Evolutionary conservation across 1,140 invertebrate species (phyloP).

Genomic region (Camponotus pennsylvanicus): DNA sequence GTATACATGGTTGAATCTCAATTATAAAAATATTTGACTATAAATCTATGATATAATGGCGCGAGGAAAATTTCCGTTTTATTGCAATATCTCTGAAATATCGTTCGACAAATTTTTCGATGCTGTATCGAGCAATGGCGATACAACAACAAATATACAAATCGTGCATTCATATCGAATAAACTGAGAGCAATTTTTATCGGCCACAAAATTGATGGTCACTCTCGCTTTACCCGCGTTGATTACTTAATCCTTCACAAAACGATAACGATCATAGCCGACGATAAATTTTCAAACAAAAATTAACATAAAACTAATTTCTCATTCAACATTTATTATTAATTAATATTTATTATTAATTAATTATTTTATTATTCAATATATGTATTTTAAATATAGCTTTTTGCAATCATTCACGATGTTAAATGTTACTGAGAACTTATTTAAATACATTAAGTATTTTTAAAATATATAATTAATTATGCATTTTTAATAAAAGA

Average conservation of each 20-base stretch:
- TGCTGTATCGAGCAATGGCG: not conserved
- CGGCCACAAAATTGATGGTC: conserved; percentile 42
- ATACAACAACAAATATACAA: conserved; percentile 23
- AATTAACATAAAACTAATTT: not conserved
- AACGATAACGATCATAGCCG: conserved; percentile 19
- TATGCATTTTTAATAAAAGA: not conserved
- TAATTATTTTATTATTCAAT: conserved; percentile 3
- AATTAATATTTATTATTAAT: not conserved
- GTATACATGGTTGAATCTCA: conserved; percentile 46
- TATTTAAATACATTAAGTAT: conserved; percentile 14
- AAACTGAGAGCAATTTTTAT: conserved; percentile 55
- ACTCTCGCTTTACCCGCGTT: conserved; percentile 28
- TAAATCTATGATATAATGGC: conserved; percentile 69
- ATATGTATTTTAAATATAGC: not conserved
- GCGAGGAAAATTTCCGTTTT: conserved; percentile 69
- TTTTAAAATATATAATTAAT: not conserved
- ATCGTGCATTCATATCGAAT: conserved; percentile 54
- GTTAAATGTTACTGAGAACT: not conserved
- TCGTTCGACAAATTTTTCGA: conserved; percentile 59
- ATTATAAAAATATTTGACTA: conserved; percentile 72
- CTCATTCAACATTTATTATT: not conserved
- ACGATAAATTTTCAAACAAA: conserved; percentile 30
- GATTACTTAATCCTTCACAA: conserved; percentile 53
- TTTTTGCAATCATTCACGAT: not conserved
- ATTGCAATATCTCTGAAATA: conserved; percentile 65